Percentiles rank a stretch among this genome's conserved stretches.
Conservation (phyloP, 2,888 invertebrate genomes). For the Acanthopleura granulata region DNA sequence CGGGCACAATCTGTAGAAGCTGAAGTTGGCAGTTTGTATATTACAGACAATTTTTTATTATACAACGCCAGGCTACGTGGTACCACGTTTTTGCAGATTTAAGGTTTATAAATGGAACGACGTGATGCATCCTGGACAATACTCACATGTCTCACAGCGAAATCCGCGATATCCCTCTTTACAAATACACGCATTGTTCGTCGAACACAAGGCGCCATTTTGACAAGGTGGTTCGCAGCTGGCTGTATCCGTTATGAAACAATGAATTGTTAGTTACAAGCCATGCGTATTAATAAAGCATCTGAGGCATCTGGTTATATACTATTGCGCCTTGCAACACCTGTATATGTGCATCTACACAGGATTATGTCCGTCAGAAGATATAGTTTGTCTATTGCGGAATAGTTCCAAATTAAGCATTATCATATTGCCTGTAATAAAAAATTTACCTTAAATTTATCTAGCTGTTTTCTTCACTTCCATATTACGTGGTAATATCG, state of each 20-base stretch:
- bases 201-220: not conserved
- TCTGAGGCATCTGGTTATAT: no score
- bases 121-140: not conserved
- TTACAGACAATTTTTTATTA: no score
- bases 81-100: not conserved
- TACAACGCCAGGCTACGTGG: no score
- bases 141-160: not conserved
- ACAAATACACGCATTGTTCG: not conserved
- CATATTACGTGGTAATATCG: no score
- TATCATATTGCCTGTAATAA: no score
- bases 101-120: not conserved
- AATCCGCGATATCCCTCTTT: not conserved
- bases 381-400: no score
- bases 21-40: not conserved
- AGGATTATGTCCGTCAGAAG: no score
- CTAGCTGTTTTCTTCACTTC: no score
- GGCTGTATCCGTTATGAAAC: not conserved
- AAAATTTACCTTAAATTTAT: no score
- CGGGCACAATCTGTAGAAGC: slow-evolving; percentile 27
- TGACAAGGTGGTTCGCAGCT: not conserved
- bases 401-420: no score
- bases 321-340: no score
- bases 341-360: no score
- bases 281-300: not conserved
- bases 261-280: not conserved